phyloP scores from a whole-genome alignment of 2,797 vertebrate species.

The Poeciliopsis paucimaculata region DNA sequence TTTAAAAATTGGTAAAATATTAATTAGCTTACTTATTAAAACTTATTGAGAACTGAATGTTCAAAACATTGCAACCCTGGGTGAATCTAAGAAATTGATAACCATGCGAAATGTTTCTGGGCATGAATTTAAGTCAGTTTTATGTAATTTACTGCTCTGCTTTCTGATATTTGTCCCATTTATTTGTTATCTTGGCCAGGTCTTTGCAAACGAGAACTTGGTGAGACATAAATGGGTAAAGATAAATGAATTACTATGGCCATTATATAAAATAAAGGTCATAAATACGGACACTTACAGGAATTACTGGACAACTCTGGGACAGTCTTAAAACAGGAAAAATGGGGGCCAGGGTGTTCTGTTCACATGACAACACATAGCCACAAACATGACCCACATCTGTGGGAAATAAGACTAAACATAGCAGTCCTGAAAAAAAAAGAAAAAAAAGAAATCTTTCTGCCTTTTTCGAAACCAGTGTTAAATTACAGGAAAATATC shows the following conservation, averaged over 20 bases:
- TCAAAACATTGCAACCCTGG: background rate
- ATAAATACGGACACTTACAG: background rate
- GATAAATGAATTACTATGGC: background rate
- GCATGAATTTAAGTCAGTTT: background rate
- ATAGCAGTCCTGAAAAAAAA: background rate
- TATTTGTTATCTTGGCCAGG: background rate
- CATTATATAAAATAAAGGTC: background rate
- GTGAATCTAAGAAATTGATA: background rate
- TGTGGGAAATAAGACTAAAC: background rate
- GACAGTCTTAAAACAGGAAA: background rate
- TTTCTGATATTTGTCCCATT: background rate
- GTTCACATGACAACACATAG: background rate
- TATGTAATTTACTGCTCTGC: background rate
- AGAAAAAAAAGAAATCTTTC: too few relatives aligned
- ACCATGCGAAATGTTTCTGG: conserved; percentile 2
- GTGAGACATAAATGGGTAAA: background rate
- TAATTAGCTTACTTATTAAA: background rate
- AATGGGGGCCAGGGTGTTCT: too few relatives aligned
- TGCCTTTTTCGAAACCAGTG: background rate
- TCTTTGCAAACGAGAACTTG: background rate
- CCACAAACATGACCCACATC: background rate
- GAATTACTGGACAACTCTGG: background rate
- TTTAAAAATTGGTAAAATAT: background rate
- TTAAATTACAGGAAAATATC: background rate
- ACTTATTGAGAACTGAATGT: background rate